A percentile compares a stretch with the other conserved stretches of the same genome.
Conservation (phyloP, 2,888 invertebrate genomes). For the Tenthredo scrophulariae region DNA sequence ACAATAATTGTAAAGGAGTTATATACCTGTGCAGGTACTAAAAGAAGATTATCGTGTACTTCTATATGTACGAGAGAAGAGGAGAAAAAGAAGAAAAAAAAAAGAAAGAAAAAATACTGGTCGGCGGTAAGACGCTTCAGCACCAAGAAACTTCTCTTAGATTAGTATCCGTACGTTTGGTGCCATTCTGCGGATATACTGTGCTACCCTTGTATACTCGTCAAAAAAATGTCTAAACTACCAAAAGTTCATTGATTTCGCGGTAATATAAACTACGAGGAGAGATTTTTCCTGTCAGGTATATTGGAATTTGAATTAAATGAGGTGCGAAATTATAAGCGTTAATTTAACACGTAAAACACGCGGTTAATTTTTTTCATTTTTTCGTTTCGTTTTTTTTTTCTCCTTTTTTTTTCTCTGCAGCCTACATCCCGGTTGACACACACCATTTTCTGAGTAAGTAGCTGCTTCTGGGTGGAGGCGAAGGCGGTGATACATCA, state of each 20-base stretch:
- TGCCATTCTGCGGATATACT: not conserved
- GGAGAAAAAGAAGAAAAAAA: not conserved
- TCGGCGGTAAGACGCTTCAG: not conserved
- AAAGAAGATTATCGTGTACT: not conserved
- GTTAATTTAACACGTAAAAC: constrained; percentile 3
- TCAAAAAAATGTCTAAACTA: not conserved
- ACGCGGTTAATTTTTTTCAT: not conserved
- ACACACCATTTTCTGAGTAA: constrained; percentile 44
- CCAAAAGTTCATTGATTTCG: not conserved
- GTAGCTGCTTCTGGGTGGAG: constrained; percentile 59
- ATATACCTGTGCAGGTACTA: not conserved
- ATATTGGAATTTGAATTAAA: not conserved
- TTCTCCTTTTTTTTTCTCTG: not conserved
- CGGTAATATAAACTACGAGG: no score
- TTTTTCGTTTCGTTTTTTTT: not conserved
- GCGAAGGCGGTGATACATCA: constrained; percentile 67
- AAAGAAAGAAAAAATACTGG: not conserved
- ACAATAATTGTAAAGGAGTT: constrained; percentile 26
- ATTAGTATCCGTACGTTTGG: not conserved
- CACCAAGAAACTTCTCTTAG: not conserved
- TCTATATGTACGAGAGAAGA: not conserved
- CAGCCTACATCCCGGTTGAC: constrained; percentile 26
- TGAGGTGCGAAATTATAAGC: not conserved
- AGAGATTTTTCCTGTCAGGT: no score
- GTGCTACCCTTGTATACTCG: not conserved